Evolutionary conservation across 2,113 vertebrate species (phyloP), one percentile per base, ranked within the genome.

Genomic region (Verasper variegatus): DNA sequence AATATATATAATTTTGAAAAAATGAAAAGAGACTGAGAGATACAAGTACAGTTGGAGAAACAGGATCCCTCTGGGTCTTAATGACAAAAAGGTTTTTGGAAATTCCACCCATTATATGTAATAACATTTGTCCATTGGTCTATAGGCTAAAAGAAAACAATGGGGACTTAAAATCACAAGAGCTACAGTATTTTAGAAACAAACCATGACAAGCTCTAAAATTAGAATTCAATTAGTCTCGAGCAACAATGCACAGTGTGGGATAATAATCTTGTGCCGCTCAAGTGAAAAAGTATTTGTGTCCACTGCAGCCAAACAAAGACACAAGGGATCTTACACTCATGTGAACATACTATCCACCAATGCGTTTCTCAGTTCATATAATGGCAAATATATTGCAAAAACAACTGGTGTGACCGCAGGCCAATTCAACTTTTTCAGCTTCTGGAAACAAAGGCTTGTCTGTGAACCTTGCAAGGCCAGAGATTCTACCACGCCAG

Each of bases 151-250:
- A 85, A 86, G 86, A 81, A 89, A 91, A 91, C 86, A 87, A 65
- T 70, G 66, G 57, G 82, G 82, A 81, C 81, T 67, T 57, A 67
- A 86, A 90, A 90, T 83, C 31, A 31, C 31, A 31, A 31, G 31
- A 71, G 78, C 85, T 27, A 35, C 68, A 78, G 70, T 72, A 82
- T 82, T 86, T 86, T 88, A 85, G 81, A 75, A 65, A 31, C 47
- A 67, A 87, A 81, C 68, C 72, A 78, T 65, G 88, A 90, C 84
- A 88, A 86, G 76, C 60, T 80, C 86, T 88, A 91, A 89, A 92
- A 81, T 86, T 92, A 89, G 90, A 87, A 86, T 85, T 88, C 67
- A 93, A 90, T 92, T 90, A 89, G 89, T 89, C 77, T 82, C 52
- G 40, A 86, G 82, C 73, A 91, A 90, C 87, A 91, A 92, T 90